Conservation (phyloP, 2,888 invertebrate species). For the Diloba caeruleocephala region DNA sequence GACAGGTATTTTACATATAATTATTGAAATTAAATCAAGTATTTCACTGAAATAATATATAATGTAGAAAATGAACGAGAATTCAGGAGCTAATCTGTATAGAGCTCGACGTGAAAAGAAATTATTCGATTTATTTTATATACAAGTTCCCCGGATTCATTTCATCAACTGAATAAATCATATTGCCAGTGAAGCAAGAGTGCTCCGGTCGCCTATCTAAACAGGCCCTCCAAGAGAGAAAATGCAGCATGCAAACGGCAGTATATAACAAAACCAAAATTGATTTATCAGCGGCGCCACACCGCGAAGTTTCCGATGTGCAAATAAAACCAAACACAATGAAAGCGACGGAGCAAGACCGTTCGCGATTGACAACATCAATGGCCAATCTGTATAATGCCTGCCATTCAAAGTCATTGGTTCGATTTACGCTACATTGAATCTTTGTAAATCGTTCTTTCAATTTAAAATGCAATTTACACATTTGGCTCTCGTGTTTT, state of each 20-base stretch:
- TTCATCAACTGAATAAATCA: too few species aligned
- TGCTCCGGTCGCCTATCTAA: too few species aligned
- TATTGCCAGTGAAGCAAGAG: too few species aligned
- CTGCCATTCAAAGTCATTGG: conserved; percentile 43
- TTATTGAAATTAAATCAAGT: too few species aligned
- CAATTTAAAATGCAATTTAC: conserved; percentile 28
- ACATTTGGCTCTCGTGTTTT: conserved; percentile 9
- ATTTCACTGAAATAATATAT: too few species aligned
- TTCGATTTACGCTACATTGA: conserved; percentile 44
- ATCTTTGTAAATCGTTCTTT: conserved; percentile 37
- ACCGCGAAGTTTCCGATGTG: conserved; percentile 27
- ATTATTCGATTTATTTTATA: too few species aligned
- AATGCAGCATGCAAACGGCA: not conserved
- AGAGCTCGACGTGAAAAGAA: too few species aligned
- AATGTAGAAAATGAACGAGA: too few species aligned
- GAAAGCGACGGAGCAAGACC: conserved; percentile 44
- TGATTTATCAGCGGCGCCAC: conserved; percentile 32
- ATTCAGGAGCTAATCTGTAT: too few species aligned
- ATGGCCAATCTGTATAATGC: conserved; percentile 48
- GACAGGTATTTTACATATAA: too few species aligned
- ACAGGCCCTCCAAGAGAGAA: too few species aligned
- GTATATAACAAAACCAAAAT: conserved; percentile 24
- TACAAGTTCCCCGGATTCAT: too few species aligned
- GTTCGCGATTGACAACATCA: conserved; percentile 48
- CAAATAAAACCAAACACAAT: conserved; percentile 49